Percentiles rank a stretch among this genome's conserved stretches.
phyloP scores from a whole-genome alignment of 2,888 invertebrate species.

The Lamproptera curius region DNA sequence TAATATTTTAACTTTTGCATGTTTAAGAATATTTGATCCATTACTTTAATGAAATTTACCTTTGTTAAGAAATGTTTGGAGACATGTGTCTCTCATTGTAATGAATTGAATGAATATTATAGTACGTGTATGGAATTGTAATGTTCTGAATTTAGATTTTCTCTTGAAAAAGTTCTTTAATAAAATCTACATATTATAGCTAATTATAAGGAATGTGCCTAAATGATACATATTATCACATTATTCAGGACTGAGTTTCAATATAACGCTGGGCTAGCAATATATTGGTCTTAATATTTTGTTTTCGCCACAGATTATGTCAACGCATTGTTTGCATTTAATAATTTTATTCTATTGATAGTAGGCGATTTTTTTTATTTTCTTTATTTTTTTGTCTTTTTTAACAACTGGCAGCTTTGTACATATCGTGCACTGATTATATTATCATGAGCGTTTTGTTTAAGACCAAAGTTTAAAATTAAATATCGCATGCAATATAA shows the following conservation, averaged over 20 bases:
- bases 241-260: slow-evolving; percentile 36
- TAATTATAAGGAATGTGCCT: slow-evolving; percentile 19
- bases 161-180: slow-evolving; percentile 6
- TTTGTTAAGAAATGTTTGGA: neutral
- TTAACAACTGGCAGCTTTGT: slow-evolving; percentile 7
- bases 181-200: slow-evolving; percentile 11
- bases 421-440: too few relatives aligned
- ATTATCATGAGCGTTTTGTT: too few relatives aligned
- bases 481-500: slow-evolving; percentile 25
- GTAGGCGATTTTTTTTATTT: too few relatives aligned
- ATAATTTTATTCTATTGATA: neutral
- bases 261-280: slow-evolving; percentile 28
- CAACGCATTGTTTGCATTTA: slow-evolving; percentile 30
- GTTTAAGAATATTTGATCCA: neutral
- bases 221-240: slow-evolving; percentile 19
- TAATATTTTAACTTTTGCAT: neutral
- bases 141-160: neutral
- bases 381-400: too few relatives aligned
- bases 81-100: neutral
- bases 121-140: neutral
- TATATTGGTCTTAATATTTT: slow-evolving; percentile 28
- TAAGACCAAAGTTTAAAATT: slow-evolving; percentile 16
- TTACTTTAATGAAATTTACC: neutral
- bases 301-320: slow-evolving; percentile 22
- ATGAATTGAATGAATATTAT: neutral